Percentiles rank a stretch among this genome's conserved stretches.
Conservation (phyloP, 2,888 invertebrate species). For the Hypsopygia costalis region DNA sequence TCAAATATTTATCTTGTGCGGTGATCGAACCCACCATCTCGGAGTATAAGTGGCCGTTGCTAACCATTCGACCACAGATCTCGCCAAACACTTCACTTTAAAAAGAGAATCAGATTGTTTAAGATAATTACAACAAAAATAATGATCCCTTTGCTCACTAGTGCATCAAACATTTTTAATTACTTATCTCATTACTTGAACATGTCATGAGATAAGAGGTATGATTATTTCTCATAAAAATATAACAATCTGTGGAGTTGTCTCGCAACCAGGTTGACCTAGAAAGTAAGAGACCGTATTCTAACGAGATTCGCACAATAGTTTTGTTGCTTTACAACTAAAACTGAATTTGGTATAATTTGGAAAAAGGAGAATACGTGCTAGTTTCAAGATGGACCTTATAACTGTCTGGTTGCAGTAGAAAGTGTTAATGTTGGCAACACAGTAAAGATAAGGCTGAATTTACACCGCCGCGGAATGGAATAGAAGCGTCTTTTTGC, state of each 20-base stretch:
- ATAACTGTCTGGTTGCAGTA: background rate
- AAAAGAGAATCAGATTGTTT: no score
- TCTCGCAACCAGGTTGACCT: conserved; percentile 40
- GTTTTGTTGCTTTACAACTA: background rate
- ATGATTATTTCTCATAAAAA: conserved; percentile 37
- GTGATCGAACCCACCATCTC: no score
- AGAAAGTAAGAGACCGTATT: conserved; percentile 50
- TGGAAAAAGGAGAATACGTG: background rate
- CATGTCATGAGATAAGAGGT: background rate
- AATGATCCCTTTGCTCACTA: background rate
- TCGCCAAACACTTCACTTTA: no score
- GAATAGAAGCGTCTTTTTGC: no score
- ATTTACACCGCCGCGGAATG: no score
- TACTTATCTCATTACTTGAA: background rate
- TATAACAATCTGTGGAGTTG: conserved; percentile 31
- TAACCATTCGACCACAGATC: no score
- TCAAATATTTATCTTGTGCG: no score
- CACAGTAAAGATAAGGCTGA: no score
- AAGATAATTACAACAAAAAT: background rate
- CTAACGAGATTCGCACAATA: conserved; percentile 10
- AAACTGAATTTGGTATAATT: background rate
- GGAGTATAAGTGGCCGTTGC: no score
- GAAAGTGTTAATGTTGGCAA: no score
- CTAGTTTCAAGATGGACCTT: background rate
- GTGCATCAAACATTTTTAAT: conserved; percentile 10